Evolutionary conservation across 2,797 vertebrate species (phyloP).

Genomic region (Sebastes taczanowskii): DNA sequence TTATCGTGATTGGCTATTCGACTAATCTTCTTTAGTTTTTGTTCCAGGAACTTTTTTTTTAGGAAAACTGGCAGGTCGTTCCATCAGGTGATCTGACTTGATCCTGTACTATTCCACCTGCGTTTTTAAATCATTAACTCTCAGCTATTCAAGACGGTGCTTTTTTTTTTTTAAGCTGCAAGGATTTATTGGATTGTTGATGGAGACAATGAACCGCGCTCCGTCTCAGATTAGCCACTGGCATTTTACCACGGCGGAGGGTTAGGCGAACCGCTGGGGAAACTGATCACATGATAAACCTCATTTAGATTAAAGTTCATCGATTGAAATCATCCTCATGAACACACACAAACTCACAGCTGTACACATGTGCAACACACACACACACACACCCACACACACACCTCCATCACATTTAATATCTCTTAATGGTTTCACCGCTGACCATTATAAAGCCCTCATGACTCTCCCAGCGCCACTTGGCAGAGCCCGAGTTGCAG

Average conservation of each 20-base stretch:
- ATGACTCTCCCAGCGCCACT: constrained; percentile 15
- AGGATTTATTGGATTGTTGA: constrained; percentile 34
- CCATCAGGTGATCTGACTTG: constrained; percentile 6
- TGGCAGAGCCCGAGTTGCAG: neutral
- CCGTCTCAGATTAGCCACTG: constrained; percentile 30
- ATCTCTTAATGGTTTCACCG: constrained; percentile 17
- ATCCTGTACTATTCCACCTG: neutral
- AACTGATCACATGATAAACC: constrained; percentile 13
- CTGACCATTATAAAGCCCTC: constrained; percentile 15
- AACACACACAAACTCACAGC: neutral
- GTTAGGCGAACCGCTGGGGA: neutral
- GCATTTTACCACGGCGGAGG: neutral
- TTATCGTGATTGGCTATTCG: too few relatives aligned
- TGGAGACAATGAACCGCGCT: constrained; percentile 30
- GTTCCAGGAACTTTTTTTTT: neutral
- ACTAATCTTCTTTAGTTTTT: neutral
- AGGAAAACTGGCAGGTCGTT: neutral
- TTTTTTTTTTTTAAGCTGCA: constrained; percentile 29
- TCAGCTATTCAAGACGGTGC: constrained; percentile 1
- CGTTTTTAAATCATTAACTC: constrained; percentile 11
- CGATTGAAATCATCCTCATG: constrained; percentile 12
- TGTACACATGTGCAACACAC: neutral
- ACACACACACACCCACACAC: neutral
- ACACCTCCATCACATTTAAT: neutral
- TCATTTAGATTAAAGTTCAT: constrained; percentile 23